Conservation (phyloP, 2,113 vertebrate genomes). For the Aspiorhynchus laticeps region DNA sequence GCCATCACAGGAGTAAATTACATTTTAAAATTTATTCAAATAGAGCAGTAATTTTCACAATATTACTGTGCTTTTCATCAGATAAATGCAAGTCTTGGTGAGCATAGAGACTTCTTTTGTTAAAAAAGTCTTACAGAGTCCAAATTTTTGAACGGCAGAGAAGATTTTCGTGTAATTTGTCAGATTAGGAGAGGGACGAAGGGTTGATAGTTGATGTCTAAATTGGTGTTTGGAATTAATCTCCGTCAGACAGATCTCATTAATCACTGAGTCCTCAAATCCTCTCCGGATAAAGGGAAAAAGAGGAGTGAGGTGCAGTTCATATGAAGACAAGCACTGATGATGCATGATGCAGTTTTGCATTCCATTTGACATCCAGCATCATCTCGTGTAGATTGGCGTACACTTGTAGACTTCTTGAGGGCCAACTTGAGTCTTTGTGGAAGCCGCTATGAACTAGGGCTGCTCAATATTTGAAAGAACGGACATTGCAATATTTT, state of each 20-base stretch:
- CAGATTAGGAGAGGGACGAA: background rate
- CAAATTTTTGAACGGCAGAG: background rate
- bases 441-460: too few relatives aligned
- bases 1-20: background rate
- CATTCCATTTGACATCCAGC: too few relatives aligned
- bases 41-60: too few relatives aligned
- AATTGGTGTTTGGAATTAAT: conserved; percentile 4
- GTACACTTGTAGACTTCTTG: too few relatives aligned
- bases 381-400: too few relatives aligned
- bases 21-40: background rate
- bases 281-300: background rate
- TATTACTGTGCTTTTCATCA: background rate
- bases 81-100: background rate
- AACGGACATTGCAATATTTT: too few relatives aligned
- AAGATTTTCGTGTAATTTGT: background rate
- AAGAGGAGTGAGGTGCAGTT: background rate
- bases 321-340: conserved; percentile 1
- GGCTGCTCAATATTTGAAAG: too few relatives aligned
- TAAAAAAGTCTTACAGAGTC: too few relatives aligned
- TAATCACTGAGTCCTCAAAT: conserved; percentile 10
- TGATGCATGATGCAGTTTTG: too few relatives aligned
- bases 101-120: background rate
- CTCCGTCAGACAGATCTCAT: conserved; percentile 14
- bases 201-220: background rate
- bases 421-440: too few relatives aligned